These are phyloP conservation scores for Melinaea menophilus DNA, from an alignment of 2,888 invertebrate genomes.

Conservation along the genomic window DNA sequence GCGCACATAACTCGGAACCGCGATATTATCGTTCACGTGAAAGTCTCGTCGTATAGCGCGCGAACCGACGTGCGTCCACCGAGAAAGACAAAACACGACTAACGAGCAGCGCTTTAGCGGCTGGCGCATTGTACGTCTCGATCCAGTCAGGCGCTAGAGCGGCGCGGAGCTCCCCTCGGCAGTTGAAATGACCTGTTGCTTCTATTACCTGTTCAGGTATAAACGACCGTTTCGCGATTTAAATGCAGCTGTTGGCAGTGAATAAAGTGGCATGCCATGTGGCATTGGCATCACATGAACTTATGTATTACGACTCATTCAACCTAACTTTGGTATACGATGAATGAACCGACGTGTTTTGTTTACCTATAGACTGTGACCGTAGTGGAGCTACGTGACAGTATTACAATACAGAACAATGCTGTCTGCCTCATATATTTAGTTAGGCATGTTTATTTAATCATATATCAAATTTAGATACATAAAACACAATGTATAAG, in stretches of 20 bases:
- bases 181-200: conserved; percentile 75
- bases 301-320: conserved; percentile 53
- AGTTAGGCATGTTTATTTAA: too few species aligned
- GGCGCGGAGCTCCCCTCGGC: conserved; percentile 56
- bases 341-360: conserved; percentile 65
- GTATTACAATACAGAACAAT: conserved; percentile 7
- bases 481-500: too few species aligned
- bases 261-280: conserved; percentile 62
- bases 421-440: too few species aligned
- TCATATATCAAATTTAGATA: too few species aligned
- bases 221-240: conserved; percentile 60
- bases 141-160: conserved; percentile 31
- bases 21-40: conserved; percentile 48
- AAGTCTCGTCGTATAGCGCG: conserved; percentile 44
- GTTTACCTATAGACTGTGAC: conserved; percentile 40
- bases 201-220: conserved; percentile 73
- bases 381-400: conserved; percentile 11
- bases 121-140: conserved; percentile 42
- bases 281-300: conserved; percentile 39
- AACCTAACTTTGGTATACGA: conserved; percentile 43
- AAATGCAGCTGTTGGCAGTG: conserved; percentile 62
- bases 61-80: conserved; percentile 40
- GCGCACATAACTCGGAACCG: conserved; percentile 66
- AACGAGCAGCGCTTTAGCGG: conserved; percentile 40
- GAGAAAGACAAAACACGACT: conserved; percentile 54